A percentile compares a stretch with the other conserved stretches of the same genome.
phyloP scores from a whole-genome alignment of 2,797 vertebrate species.

The Lithobates pipiens region DNA sequence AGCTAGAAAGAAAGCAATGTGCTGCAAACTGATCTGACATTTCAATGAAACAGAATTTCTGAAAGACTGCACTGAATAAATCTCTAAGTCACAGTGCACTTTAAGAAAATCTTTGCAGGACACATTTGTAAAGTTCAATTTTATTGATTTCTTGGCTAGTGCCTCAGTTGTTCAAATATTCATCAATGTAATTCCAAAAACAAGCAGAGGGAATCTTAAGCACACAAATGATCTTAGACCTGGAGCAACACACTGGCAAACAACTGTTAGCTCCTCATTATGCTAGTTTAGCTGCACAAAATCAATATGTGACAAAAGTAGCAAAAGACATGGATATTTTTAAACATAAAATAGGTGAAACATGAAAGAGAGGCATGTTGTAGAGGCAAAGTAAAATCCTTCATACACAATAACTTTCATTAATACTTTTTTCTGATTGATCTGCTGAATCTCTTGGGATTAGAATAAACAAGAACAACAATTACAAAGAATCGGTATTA shows the following conservation, averaged over 20 bases:
- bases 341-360: constrained; percentile 26
- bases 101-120: constrained; percentile 29
- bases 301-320: constrained; percentile 54
- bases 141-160: constrained; percentile 45
- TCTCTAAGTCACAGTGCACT: constrained; percentile 17
- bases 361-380: constrained; percentile 18
- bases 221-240: constrained; percentile 20
- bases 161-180: constrained; percentile 50
- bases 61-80: neutral
- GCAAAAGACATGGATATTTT: constrained; percentile 29
- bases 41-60: constrained; percentile 23
- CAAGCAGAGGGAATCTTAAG: constrained; percentile 32
- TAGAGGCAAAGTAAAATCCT: constrained; percentile 6
- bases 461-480: neutral
- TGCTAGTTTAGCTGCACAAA: constrained; percentile 23
- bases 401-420: constrained; percentile 14
- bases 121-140: constrained; percentile 44
- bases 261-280: constrained; percentile 39
- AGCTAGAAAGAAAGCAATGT: neutral
- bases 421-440: neutral
- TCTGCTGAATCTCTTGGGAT: neutral
- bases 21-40: constrained; percentile 25
- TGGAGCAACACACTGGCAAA: constrained; percentile 29
- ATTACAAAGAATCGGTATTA: neutral
- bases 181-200: constrained; percentile 50